Conservation (phyloP, 35 echinoderm and acorn worm species). For the Strongylocentrotus purpuratus region DNA sequence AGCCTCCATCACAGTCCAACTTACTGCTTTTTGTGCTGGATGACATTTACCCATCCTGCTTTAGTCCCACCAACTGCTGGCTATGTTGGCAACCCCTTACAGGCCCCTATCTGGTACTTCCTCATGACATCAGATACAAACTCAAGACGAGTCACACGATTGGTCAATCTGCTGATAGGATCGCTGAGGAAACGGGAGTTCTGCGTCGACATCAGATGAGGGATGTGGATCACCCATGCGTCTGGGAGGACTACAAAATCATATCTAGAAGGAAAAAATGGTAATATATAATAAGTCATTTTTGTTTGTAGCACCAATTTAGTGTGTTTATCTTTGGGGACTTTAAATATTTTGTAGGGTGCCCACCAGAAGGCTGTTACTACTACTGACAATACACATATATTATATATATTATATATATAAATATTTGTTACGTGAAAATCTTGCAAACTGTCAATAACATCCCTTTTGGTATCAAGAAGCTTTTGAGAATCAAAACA, state of each 20-base stretch:
- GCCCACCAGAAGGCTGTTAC: no score
- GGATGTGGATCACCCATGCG: conserved; percentile 71
- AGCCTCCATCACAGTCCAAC: neutral
- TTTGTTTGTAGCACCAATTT: no score
- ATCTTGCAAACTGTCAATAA: no score
- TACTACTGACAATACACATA: no score
- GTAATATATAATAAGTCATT: neutral
- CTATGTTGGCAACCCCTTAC: conserved; percentile 29
- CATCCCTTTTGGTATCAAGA: no score
- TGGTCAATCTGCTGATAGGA: conserved; percentile 61
- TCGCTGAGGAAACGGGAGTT: conserved; percentile 57
- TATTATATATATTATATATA: no score
- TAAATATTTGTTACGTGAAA: no score
- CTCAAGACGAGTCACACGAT: conserved; percentile 62
- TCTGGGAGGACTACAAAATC: conserved; percentile 63
- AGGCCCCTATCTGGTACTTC: conserved; percentile 59
- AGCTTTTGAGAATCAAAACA: no score
- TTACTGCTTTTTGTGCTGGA: neutral
- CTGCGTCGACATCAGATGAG: conserved; percentile 50
- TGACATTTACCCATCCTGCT: no score
- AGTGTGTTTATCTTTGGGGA: no score
- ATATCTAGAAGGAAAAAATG: conserved; percentile 49
- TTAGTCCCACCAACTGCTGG: neutral
- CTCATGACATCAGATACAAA: conserved; percentile 76
- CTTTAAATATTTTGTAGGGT: no score